Evolutionary conservation across 2,797 vertebrate species (phyloP).

Genomic region (Gallinago nigripennis): DNA sequence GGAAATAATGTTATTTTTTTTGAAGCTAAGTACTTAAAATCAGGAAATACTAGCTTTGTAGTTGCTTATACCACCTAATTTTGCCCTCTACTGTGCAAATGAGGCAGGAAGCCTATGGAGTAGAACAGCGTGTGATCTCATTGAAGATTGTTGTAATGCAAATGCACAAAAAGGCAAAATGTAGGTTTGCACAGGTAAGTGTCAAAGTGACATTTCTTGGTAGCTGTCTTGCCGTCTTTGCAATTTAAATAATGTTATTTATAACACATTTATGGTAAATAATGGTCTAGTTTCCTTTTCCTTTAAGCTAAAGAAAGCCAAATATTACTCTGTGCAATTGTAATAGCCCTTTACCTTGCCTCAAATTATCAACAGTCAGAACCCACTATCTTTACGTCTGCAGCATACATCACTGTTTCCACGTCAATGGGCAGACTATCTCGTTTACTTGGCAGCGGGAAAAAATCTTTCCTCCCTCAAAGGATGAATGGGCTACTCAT

Average conservation of each 20-base stretch:
- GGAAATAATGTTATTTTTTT: not conserved
- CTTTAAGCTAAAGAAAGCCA: not conserved
- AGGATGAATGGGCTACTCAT: not conserved
- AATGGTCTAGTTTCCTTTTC: not conserved
- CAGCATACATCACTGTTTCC: not conserved
- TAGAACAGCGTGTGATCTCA: not conserved
- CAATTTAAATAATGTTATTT: not conserved
- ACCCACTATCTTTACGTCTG: not conserved
- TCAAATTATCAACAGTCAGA: not conserved
- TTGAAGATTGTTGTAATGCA: not conserved
- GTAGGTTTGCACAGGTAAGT: not conserved
- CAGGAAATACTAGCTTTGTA: constrained; percentile 11
- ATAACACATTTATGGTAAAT: not conserved
- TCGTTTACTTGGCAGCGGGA: not conserved
- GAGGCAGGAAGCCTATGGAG: not conserved
- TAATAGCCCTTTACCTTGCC: not conserved
- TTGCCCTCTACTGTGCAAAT: not conserved
- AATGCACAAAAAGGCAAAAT: not conserved
- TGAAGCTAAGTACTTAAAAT: not conserved
- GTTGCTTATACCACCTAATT: constrained; percentile 18
- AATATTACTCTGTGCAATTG: not conserved
- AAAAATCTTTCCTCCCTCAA: not conserved
- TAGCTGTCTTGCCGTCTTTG: not conserved
- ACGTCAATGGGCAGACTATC: not conserved
- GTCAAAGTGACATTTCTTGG: not conserved